Evolutionary conservation across 2,888 invertebrate species (phyloP), one percentile per base, ranked within the genome.

Genomic region (Platycheirus rosarum): DNA sequence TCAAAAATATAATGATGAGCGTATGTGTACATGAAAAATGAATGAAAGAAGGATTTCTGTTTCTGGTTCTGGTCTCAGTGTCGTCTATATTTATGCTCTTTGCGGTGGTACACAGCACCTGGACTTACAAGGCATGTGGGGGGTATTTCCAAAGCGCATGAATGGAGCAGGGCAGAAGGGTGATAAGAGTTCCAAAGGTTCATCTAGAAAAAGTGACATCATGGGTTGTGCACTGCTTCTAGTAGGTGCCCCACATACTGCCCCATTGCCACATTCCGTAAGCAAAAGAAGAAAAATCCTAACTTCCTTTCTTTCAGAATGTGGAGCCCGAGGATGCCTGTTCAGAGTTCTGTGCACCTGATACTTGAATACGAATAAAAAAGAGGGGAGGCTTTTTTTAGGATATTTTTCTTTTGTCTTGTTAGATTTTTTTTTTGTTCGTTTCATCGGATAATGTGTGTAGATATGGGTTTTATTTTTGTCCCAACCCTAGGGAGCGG

Each of bases 321-420:
- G 14, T 18, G 18, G 44, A 44, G 42, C 44, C 44, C 35, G 26
- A 2, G 8, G 29, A 51, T 35, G 20, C 46, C 42, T 66, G 65
- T 70, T 80, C 62, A 46, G 62, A 53, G 16, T 66, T 53, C 76
- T 80, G 80, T 70, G 62, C 80, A 80, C 80, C 80, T 80, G 76
- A 71, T 80, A 76, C 70, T 53, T 6, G 26, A 60, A 70, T 76
- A 51, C 62, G 70, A 80, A 80, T 76, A 76, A 80, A 80, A 80
- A 80, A 76, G 76, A 76, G 80, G 80, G 80, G 80, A 80, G 76
- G 76, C 46, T 76, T 80, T 79, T 80, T 80, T 79, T 79, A 57
- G 40, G 69, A 65, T 44, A 65, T 18, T 69, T 65, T 53, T 23
- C 23, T 51, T 49, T 69, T 18, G 9, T 49, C 29, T 60, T 53